phyloP scores from a whole-genome alignment of 2,888 invertebrate genomes.

The Drymonia ruficornis region DNA sequence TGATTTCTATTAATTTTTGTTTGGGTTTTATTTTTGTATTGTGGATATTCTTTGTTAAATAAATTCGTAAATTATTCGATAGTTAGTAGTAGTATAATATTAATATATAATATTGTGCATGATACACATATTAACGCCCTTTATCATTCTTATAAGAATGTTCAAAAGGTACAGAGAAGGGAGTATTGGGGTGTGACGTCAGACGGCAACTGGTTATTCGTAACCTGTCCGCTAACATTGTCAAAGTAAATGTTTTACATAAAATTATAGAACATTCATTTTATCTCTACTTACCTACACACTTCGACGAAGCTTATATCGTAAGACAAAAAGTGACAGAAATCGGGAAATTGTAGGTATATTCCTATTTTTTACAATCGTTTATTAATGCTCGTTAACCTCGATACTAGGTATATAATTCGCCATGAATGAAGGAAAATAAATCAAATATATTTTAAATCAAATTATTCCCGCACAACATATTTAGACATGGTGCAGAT shows the following conservation, averaged over 20 bases:
- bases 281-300: too few relatives aligned
- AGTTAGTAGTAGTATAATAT: too few relatives aligned
- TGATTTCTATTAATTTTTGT: too few relatives aligned
- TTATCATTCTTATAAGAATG: background rate
- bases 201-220: background rate
- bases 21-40: too few relatives aligned
- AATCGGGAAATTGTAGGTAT: slow-evolving; percentile 3
- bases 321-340: too few relatives aligned
- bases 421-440: slow-evolving; percentile 7
- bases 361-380: slow-evolving; percentile 7
- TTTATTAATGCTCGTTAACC: slow-evolving; percentile 4
- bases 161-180: background rate
- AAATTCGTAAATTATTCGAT: too few relatives aligned
- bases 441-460: too few relatives aligned
- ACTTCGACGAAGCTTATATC: too few relatives aligned
- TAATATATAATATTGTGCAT: too few relatives aligned
- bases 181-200: background rate
- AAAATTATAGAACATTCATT: background rate
- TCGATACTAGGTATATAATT: slow-evolving; percentile 5
- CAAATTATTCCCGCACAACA: too few relatives aligned
- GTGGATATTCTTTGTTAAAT: too few relatives aligned
- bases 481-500: background rate
- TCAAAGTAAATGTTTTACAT: background rate
- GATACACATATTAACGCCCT: too few relatives aligned
- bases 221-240: background rate